phyloP scores from a whole-genome alignment of 2,797 vertebrate species.

The Percopsis omiscomaycus region DNA sequence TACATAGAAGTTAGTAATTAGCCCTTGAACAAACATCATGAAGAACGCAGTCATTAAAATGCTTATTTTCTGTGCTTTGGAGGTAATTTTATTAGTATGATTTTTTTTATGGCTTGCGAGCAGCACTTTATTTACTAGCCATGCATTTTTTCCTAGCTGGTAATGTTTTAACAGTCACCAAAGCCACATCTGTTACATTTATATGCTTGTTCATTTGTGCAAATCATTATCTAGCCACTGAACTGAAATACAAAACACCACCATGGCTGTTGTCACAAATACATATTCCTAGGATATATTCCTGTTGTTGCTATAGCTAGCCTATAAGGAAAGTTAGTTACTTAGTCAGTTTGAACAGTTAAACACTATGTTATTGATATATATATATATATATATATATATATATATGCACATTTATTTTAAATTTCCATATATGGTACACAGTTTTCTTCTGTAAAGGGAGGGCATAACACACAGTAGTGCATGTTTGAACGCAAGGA shows the following conservation, averaged over 20 bases:
- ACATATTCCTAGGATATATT: too few relatives aligned
- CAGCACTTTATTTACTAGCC: constrained; percentile 42
- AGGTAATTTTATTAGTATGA: constrained; percentile 27
- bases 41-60: constrained; percentile 45
- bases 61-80: constrained; percentile 30
- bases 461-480: background rate
- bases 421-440: too few relatives aligned
- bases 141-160: constrained; percentile 12
- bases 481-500: constrained; percentile 32
- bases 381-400: too few relatives aligned
- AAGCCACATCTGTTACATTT: constrained; percentile 26
- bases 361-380: too few relatives aligned
- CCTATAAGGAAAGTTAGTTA: too few relatives aligned
- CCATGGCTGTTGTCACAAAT: too few relatives aligned
- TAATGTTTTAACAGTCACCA: constrained; percentile 19
- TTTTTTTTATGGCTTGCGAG: constrained; percentile 22
- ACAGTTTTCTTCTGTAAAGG: background rate
- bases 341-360: too few relatives aligned
- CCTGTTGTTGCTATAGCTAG: too few relatives aligned
- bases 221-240: constrained; percentile 10
- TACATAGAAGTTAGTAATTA: constrained; percentile 55
- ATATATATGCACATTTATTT: too few relatives aligned
- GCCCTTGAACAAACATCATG: constrained; percentile 41
- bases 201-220: constrained; percentile 19
- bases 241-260: background rate